Conservation (phyloP, 2,797 vertebrate genomes). For the Macropus fuliginosus region DNA sequence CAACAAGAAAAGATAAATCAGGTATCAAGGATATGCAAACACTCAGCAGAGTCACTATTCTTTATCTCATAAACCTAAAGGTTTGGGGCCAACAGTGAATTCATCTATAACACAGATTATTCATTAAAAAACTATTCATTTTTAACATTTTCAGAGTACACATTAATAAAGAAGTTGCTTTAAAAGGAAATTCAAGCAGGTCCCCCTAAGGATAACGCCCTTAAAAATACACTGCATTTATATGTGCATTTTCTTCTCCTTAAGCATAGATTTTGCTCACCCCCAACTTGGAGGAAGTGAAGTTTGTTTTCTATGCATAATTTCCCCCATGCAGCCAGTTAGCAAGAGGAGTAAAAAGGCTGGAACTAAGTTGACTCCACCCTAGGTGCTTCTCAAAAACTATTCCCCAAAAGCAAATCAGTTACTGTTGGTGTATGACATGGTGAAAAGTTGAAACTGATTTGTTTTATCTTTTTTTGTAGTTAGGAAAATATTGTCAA, state of each 20-base stretch:
- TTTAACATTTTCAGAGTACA: background rate
- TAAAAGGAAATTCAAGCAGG: background rate
- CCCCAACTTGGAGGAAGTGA: background rate
- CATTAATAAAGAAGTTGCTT: background rate
- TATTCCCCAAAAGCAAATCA: background rate
- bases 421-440: background rate
- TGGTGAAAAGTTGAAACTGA: background rate
- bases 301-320: background rate
- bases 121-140: background rate
- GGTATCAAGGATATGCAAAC: background rate
- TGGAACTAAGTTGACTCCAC: background rate
- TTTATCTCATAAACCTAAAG: background rate
- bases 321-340: background rate
- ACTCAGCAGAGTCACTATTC: background rate
- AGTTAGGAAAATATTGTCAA: background rate
- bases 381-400: background rate
- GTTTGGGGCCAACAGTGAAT: background rate
- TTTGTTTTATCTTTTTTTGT: background rate
- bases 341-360: background rate
- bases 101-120: background rate
- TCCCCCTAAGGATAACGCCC: background rate
- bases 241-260: background rate
- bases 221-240: background rate
- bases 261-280: background rate
- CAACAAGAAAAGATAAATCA: slow-evolving; percentile 13